Evolutionary conservation across 2,113 vertebrate genomes (phyloP).

Genomic region (Bambusicola thoracicus): DNA sequence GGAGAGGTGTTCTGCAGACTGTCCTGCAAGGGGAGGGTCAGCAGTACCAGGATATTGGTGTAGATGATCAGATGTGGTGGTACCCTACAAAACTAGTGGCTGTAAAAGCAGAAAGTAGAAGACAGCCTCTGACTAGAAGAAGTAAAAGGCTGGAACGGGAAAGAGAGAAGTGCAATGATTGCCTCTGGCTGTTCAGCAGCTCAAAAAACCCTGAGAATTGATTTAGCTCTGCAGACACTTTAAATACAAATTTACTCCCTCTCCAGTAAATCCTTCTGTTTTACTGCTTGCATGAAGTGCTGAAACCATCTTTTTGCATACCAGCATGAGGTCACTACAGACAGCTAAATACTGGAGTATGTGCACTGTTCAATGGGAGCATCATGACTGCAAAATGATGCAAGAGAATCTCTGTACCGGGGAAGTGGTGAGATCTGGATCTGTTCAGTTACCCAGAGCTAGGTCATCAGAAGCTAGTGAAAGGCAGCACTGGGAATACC

Average conservation of each 20-base stretch:
- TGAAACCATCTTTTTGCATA: not conserved
- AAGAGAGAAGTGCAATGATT: constrained; percentile 13
- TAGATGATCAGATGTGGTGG: not conserved
- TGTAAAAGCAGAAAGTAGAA: not conserved
- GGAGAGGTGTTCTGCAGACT: not conserved
- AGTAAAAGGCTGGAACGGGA: not conserved
- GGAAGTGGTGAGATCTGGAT: not conserved
- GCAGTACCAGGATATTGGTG: not conserved
- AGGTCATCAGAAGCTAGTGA: not conserved
- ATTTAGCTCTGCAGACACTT: constrained; percentile 18
- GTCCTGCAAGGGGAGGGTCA: not conserved
- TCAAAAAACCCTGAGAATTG: constrained; percentile 30
- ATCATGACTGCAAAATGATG: not conserved
- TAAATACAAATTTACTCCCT: constrained; percentile 16
- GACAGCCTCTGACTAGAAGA: not conserved
- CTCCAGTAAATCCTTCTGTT: constrained; percentile 34
- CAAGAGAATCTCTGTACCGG: not conserved
- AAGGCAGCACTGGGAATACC: not conserved
- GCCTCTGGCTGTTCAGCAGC: constrained; percentile 43
- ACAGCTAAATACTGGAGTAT: not conserved
- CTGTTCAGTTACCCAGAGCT: not conserved
- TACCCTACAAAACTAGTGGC: not conserved
- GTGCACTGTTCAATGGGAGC: not conserved
- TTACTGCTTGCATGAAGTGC: not conserved
- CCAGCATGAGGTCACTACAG: not conserved